Percentiles rank a stretch among this genome's conserved stretches.
phyloP scores from a whole-genome alignment of 2,888 invertebrate species.

The Drosophila monieri region DNA sequence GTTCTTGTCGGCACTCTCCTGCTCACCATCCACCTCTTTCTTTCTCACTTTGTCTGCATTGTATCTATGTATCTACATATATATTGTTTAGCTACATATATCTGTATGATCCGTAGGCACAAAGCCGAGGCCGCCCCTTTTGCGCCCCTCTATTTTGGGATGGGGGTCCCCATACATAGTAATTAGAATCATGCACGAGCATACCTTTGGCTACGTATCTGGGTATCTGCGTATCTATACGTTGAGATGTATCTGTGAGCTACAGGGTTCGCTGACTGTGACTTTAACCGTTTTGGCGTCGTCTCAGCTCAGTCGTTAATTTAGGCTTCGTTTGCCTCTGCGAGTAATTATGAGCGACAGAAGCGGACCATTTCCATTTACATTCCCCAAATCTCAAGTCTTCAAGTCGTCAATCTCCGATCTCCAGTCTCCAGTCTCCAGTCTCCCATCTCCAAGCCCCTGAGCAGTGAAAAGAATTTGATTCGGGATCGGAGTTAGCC shows the following conservation, averaged over 20 bases:
- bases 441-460: slow-evolving; percentile 3
- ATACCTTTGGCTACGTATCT: slow-evolving; percentile 13
- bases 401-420: background rate
- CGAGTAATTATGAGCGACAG: slow-evolving; percentile 36
- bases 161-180: slow-evolving; percentile 61
- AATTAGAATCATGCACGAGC: slow-evolving; percentile 72
- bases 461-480: slow-evolving; percentile 16
- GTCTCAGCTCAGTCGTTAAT: slow-evolving; percentile 36
- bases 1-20: slow-evolving; percentile 30
- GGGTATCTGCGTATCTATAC: slow-evolving; percentile 34
- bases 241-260: slow-evolving; percentile 21
- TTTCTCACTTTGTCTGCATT: slow-evolving; percentile 35
- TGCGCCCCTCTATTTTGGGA: slow-evolving; percentile 20
- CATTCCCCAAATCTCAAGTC: slow-evolving; percentile 16
- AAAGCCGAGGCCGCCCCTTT: slow-evolving; percentile 9
- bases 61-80: background rate
- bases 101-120: slow-evolving; percentile 63
- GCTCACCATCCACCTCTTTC: slow-evolving; percentile 11
- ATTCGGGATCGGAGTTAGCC: slow-evolving; percentile 26
- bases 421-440: background rate
- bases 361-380: slow-evolving; percentile 22
- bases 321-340: slow-evolving; percentile 19
- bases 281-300: slow-evolving; percentile 47
- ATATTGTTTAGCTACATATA: background rate
- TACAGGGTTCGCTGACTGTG: slow-evolving; percentile 69